These are phyloP conservation scores for Musca vetustissima DNA, from an alignment of 1,140 invertebrate species.

Conservation along the genomic window DNA sequence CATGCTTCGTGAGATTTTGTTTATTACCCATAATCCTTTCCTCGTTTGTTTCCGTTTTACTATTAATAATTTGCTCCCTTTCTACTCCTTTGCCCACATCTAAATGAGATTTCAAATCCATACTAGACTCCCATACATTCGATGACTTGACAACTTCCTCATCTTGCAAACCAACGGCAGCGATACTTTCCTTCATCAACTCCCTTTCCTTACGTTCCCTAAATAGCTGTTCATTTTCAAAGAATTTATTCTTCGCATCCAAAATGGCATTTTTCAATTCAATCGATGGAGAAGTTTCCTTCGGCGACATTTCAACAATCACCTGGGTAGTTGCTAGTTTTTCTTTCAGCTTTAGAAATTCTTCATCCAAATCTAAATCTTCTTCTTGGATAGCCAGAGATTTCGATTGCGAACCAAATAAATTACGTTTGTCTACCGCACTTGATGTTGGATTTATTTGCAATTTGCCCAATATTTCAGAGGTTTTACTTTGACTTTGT, in stretches of 20 bases:
- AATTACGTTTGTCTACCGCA: background rate
- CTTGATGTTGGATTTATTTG: too few species aligned
- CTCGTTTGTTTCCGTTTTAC: too few species aligned
- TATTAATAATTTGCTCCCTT: too few species aligned
- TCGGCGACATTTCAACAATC: background rate
- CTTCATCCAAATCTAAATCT: background rate
- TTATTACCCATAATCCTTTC: too few species aligned
- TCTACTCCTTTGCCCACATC: too few species aligned
- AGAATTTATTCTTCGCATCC: constrained; percentile 27
- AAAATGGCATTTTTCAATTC: constrained; percentile 28
- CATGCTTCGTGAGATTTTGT: too few species aligned
- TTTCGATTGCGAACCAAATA: background rate
- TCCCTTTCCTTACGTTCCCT: background rate
- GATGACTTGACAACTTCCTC: too few species aligned
- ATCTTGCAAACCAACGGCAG: too few species aligned
- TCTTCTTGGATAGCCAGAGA: background rate
- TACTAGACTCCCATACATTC: too few species aligned
- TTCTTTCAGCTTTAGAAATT: background rate
- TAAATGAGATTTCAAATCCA: too few species aligned
- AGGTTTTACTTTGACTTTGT: constrained; percentile 3
- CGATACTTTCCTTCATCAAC: too few species aligned
- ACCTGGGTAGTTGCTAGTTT: background rate
- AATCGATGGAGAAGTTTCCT: constrained; percentile 17
- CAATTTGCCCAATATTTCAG: background rate
- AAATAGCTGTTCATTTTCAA: constrained; percentile 13